Evolutionary conservation across 2,888 invertebrate species (phyloP).

Genomic region (Erebia aethiops): DNA sequence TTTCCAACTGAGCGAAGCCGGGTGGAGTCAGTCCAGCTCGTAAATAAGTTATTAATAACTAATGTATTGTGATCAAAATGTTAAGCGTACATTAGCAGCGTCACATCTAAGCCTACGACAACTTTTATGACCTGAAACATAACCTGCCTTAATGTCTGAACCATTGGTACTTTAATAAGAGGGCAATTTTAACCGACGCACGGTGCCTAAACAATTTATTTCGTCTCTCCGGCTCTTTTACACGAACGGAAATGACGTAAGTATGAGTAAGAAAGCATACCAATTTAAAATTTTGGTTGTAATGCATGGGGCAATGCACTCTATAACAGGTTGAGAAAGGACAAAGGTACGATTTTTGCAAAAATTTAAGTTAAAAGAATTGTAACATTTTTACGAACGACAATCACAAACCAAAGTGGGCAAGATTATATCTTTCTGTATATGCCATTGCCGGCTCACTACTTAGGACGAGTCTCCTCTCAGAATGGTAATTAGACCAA

Average conservation of each 20-base stretch:
- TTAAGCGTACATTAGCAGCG: background rate
- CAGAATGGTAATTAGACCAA: too few relatives aligned
- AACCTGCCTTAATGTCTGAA: constrained; percentile 78
- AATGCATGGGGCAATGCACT: constrained; percentile 75
- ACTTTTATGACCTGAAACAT: constrained; percentile 67
- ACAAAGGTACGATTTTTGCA: constrained; percentile 76
- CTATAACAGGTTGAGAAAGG: constrained; percentile 76
- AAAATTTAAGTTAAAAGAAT: constrained; percentile 53
- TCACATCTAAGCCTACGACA: constrained; percentile 63
- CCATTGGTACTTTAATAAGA: constrained; percentile 69
- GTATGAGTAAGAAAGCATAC: constrained; percentile 60
- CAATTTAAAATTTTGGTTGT: constrained; percentile 73
- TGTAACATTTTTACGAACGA: background rate
- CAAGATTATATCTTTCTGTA: too few relatives aligned
- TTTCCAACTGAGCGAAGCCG: too few relatives aligned
- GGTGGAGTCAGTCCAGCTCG: too few relatives aligned
- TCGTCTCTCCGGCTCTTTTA: constrained; percentile 53
- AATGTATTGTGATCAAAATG: background rate
- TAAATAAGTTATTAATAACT: background rate
- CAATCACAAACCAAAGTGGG: background rate
- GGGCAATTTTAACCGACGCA: constrained; percentile 59
- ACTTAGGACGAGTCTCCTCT: too few relatives aligned
- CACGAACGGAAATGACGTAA: constrained; percentile 44
- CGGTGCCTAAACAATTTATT: constrained; percentile 61
- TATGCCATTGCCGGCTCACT: too few relatives aligned